Percentiles rank a stretch among this genome's conserved stretches.
Evolutionary conservation across 2,888 invertebrate species (phyloP).

Genomic region (Caenorhabditis virilis): DNA sequence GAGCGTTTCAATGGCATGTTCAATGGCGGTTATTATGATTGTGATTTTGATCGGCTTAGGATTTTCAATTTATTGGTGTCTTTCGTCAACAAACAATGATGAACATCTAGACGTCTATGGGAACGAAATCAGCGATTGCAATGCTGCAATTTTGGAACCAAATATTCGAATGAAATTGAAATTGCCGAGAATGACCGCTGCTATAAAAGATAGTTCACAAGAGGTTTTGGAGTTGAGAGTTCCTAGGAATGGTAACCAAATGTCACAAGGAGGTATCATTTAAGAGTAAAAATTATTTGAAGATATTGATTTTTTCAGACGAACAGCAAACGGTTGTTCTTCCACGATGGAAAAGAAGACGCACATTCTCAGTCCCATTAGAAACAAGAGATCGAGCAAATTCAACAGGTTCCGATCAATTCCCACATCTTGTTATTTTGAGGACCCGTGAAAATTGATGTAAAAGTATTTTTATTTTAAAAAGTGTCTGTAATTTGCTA

Average conservation of each 20-base stretch:
- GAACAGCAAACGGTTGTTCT: conserved; percentile 27
- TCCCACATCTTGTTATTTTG: conserved; percentile 6
- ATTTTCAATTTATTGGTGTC: conserved; percentile 27
- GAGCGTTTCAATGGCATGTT: neutral
- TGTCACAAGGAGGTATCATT: conserved; percentile 12
- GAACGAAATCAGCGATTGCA: no score
- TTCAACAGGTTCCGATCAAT: conserved; percentile 26
- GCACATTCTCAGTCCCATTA: conserved; percentile 29
- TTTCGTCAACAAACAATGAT: conserved; percentile 2
- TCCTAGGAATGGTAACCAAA: conserved; percentile 30
- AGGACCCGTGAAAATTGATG: conserved; percentile 3
- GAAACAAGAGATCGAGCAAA: conserved; percentile 18
- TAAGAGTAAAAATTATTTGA: neutral
- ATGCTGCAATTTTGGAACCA: conserved; percentile 32
- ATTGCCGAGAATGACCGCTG: conserved; percentile 10
- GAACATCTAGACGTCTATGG: neutral
- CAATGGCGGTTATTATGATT: conserved; percentile 16
- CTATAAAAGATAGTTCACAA: conserved; percentile 7
- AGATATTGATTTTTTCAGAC: conserved; percentile 10
- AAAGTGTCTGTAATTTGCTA: no score
- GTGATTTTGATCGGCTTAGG: conserved; percentile 17
- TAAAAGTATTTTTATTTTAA: no score
- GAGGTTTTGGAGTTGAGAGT: conserved; percentile 23
- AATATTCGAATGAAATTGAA: conserved; percentile 35
- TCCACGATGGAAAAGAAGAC: conserved; percentile 19